phyloP scores from a whole-genome alignment of 2,797 vertebrate species.

The Chanos chanos region DNA sequence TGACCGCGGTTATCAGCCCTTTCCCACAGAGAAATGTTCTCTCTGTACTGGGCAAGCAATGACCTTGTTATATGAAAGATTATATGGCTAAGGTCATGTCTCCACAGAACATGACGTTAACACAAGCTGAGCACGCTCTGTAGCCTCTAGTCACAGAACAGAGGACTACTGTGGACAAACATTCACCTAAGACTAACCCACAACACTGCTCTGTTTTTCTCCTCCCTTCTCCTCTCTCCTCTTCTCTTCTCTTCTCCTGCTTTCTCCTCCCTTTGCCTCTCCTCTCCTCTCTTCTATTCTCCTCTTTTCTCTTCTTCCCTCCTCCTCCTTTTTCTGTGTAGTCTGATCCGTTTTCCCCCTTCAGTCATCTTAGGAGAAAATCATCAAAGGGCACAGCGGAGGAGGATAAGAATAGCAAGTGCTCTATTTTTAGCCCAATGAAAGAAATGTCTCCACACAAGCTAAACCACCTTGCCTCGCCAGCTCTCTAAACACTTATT shows the following conservation, averaged over 20 bases:
- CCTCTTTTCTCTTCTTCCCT: neutral
- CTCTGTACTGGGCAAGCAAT: too few species aligned
- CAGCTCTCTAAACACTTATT: neutral
- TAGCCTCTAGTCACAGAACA: too few species aligned
- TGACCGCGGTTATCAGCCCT: too few species aligned
- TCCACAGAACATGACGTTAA: too few species aligned
- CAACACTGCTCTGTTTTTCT: neutral
- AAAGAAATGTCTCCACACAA: slow-evolving; percentile 24
- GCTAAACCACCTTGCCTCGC: slow-evolving; percentile 17
- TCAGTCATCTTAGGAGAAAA: slow-evolving; percentile 31
- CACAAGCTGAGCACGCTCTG: too few species aligned
- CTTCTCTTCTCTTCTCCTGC: neutral
- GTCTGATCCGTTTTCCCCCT: slow-evolving; percentile 4
- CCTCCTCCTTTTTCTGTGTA: neutral
- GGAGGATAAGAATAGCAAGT: slow-evolving; percentile 40
- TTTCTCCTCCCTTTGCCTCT: neutral
- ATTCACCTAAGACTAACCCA: too few species aligned
- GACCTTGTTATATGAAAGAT: too few species aligned
- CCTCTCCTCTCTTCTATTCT: neutral
- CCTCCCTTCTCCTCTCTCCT: neutral
- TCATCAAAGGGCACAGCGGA: slow-evolving; percentile 31
- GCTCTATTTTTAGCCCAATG: slow-evolving; percentile 37
- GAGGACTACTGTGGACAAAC: too few species aligned
- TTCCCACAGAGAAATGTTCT: too few species aligned
- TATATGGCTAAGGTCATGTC: too few species aligned